Base-by-base conservation (phyloP, 2,888 invertebrate species). In the Lucinisca nassula region DNA sequence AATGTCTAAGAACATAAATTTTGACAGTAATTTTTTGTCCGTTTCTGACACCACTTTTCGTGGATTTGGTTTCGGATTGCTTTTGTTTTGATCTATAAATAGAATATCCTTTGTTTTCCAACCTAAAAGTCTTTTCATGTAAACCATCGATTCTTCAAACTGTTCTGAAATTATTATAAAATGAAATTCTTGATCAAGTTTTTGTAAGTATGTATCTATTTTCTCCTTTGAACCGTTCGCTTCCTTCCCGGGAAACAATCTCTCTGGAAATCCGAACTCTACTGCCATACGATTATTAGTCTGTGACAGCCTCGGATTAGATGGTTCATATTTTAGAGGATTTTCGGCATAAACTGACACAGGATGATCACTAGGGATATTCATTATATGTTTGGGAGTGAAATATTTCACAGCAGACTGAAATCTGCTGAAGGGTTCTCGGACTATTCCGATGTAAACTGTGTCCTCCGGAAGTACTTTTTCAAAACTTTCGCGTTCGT, bases 351-450 rank as follows among this genome's bases (percentile, higher is more conserved):
- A 93, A 4, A 74, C 45, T 10, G 87, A 83, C 0, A 94, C n/a
- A 3, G 90, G 89, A 17, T 84, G 79, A 0, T 67, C 58, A 17
- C 82, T 79, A 0, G 81, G 84, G 12, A 91, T 88, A 6, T 83
- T 58, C 2, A 85, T 67, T 49, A 93, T 88, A 81, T 87, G 85
- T 0, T 77, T 37, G 1, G 80, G 83, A 12, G 79, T 87, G 38
- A 91, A 90, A 55, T 90, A 85, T 32, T 86, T 88, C 21, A 93
- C 73, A 0, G 90, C 84, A 0, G 94, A 93, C 32, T 90, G 72
- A 73, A 93, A 91, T 21, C 89, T 76, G 2, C 76, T 76, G 70
- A 92, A 85, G 12, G 94, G 94, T 73, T 94, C 92, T 17, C 94
- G 79, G 0, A 93, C 76, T 14, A 92, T 92, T 21, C 91, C 92